Evolutionary conservation across 1,140 invertebrate species (phyloP).

Genomic region (Drosophila auraria): DNA sequence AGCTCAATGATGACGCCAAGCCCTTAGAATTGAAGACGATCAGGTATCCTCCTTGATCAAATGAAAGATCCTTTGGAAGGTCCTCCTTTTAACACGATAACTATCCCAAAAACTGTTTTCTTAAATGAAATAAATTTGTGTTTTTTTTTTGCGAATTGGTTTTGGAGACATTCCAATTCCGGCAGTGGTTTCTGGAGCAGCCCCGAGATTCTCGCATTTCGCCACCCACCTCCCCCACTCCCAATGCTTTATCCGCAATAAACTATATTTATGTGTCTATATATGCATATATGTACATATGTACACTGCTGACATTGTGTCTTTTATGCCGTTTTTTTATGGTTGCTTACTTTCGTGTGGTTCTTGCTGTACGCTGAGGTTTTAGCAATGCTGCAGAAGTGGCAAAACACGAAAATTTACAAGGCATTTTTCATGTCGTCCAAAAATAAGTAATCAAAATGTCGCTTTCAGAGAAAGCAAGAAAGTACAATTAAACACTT

Average conservation of each 20-base stretch:
- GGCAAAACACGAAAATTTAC: slow-evolving; percentile 51
- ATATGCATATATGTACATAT: slow-evolving; percentile 10
- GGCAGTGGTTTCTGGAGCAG: no score
- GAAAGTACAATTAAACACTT: slow-evolving; percentile 4
- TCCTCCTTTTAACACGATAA: no score
- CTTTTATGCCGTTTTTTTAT: slow-evolving; percentile 64
- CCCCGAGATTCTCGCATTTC: no score
- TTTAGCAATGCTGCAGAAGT: slow-evolving; percentile 64
- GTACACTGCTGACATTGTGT: slow-evolving; percentile 68
- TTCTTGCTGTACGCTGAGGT: slow-evolving; percentile 36
- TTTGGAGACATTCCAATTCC: no score
- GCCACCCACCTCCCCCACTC: no score
- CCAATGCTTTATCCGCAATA: neutral
- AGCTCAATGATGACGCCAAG: no score
- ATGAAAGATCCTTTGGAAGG: no score
- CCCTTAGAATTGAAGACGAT: no score
- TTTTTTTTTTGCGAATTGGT: no score
- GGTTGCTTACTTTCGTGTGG: slow-evolving; percentile 61
- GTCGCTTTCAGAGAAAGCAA: slow-evolving; percentile 32
- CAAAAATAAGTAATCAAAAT: slow-evolving; percentile 33
- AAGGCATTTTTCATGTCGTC: slow-evolving; percentile 45
- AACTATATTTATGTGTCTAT: slow-evolving; percentile 13
- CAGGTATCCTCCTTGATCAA: no score
- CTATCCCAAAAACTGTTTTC: no score
- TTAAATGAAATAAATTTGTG: no score